Percentiles rank a stretch among this genome's conserved stretches.
Conservation (phyloP, 2,797 vertebrate species). For the Poeciliopsis gracilis region DNA sequence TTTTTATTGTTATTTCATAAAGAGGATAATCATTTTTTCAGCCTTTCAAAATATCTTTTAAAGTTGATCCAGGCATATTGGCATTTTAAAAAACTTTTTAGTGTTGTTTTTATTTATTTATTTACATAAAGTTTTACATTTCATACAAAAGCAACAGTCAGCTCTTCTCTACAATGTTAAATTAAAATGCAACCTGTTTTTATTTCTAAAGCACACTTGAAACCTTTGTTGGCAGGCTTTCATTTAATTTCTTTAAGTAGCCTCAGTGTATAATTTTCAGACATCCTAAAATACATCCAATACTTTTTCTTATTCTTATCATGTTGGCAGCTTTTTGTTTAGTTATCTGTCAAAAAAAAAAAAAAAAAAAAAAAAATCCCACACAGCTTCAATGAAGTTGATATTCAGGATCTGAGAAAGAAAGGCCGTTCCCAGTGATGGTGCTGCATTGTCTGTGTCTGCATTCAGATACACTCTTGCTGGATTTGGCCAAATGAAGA, state of each 20-base stretch:
- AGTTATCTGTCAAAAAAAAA: not conserved
- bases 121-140: not conserved
- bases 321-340: not conserved
- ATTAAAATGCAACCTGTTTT: not conserved
- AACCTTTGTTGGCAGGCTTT: not conserved
- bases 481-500: not conserved
- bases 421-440: not conserved
- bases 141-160: not conserved
- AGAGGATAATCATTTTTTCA: not conserved
- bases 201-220: not conserved
- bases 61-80: not conserved
- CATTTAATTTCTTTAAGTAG: conserved; percentile 1
- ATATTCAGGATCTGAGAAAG: not conserved
- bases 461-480: not conserved
- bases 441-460: not conserved
- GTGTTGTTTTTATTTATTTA: not conserved
- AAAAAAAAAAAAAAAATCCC: no score
- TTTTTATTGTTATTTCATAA: not conserved
- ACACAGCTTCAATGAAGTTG: not conserved
- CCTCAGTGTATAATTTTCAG: not conserved
- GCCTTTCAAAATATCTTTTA: not conserved
- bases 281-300: not conserved
- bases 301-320: not conserved
- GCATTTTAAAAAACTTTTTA: not conserved
- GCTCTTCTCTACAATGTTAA: not conserved